These are phyloP conservation scores for Platysternon megacephalum DNA, from an alignment of 2,113 vertebrate species.

Conservation along the genomic window DNA sequence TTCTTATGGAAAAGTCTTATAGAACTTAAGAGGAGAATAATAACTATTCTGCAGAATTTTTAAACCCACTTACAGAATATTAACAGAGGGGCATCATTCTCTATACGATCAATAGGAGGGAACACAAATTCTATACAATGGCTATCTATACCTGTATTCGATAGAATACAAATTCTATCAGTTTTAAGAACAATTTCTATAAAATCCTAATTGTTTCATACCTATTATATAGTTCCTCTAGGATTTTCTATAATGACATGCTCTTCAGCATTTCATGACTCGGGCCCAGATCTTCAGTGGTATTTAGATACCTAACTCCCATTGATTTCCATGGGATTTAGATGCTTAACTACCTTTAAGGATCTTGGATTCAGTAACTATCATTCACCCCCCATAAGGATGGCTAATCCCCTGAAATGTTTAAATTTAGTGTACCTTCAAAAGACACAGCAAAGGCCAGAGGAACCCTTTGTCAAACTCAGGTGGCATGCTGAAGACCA, in stretches of 20 bases:
- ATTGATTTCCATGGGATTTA: conserved; percentile 32
- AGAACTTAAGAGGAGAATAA: background rate
- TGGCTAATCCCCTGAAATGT: background rate
- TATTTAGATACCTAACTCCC: conserved; percentile 24
- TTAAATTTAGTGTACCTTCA: conserved; percentile 14
- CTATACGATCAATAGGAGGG: background rate
- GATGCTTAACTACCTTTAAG: conserved; percentile 42
- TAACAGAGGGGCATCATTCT: background rate
- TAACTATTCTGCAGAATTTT: background rate
- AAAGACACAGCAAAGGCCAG: conserved; percentile 17
- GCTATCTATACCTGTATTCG: background rate
- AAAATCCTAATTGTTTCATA: background rate
- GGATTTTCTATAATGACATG: conserved; percentile 24
- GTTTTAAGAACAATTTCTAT: background rate
- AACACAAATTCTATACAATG: background rate
- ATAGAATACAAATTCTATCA: background rate
- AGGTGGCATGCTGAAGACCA: background rate
- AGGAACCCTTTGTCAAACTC: conserved; percentile 37
- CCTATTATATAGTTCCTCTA: background rate
- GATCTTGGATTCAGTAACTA: conserved; percentile 32
- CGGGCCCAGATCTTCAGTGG: conserved; percentile 49
- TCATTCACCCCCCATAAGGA: background rate
- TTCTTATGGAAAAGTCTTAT: background rate
- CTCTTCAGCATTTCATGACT: conserved; percentile 22
- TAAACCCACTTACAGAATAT: background rate